A percentile compares a stretch with the other conserved stretches of the same genome.
Conservation (phyloP, 30 jellyfish, hydroid and myxozoan species). For the Rhopilema esculentum region DNA sequence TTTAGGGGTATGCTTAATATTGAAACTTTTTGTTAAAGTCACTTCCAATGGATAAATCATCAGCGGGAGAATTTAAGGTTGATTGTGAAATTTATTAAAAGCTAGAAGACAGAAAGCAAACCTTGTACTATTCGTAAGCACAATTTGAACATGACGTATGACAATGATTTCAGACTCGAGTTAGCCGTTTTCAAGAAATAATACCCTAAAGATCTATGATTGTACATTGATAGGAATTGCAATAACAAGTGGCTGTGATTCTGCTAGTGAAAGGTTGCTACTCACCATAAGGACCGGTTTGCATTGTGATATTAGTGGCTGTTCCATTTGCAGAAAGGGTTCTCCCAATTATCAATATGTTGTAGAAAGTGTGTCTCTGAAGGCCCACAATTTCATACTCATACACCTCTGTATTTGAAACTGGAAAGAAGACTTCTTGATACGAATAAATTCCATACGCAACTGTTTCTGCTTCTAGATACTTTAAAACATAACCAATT, state of each 20-base stretch:
- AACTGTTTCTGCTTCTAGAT: neutral
- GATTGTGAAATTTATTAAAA: too few relatives aligned
- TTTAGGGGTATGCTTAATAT: too few relatives aligned
- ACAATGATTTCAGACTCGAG: too few relatives aligned
- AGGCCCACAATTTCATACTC: slow-evolving; percentile 25
- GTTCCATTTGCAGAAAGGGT: slow-evolving; percentile 11
- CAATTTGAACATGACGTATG: too few relatives aligned
- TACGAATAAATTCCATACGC: neutral
- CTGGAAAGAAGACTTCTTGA: slow-evolving; percentile 6
- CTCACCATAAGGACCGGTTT: slow-evolving; percentile 43
- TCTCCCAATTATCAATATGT: slow-evolving; percentile 1
- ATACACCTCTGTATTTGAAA: slow-evolving; percentile 5
- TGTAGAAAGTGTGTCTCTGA: slow-evolving; percentile 15
- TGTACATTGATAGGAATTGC: too few relatives aligned
- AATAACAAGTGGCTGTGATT: neutral
- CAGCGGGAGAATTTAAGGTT: too few relatives aligned
- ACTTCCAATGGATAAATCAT: too few relatives aligned
- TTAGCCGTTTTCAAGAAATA: too few relatives aligned
- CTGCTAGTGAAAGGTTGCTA: neutral
- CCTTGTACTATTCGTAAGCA: too few relatives aligned
- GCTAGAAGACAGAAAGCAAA: too few relatives aligned
- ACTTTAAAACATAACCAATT: slow-evolving; percentile 20
- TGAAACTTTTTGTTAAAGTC: too few relatives aligned
- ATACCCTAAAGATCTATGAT: too few relatives aligned
- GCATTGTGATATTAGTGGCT: neutral